A percentile compares a stretch with the other conserved stretches of the same genome.
These are phyloP conservation scores for Miniopterus natalensis DNA, from an alignment of 2,113 vertebrate species.

Conservation along the genomic window DNA sequence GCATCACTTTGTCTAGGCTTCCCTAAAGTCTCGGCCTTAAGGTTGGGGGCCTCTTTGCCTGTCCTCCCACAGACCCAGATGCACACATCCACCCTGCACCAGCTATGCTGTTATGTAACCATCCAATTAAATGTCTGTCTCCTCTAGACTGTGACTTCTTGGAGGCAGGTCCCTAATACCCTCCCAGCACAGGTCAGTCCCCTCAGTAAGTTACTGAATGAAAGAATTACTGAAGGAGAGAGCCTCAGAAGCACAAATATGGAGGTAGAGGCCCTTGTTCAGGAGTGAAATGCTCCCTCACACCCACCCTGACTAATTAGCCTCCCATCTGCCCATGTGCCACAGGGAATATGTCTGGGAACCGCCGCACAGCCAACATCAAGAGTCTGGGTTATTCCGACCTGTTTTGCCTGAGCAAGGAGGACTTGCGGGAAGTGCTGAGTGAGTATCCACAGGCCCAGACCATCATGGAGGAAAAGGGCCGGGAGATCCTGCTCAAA, in stretches of 20 bases:
- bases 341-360: conserved; percentile 94
- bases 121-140: background rate
- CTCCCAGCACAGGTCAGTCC: background rate
- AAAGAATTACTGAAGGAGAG: conserved; percentile 37
- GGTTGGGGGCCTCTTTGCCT: background rate
- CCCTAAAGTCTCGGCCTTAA: conserved; percentile 1
- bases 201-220: background rate
- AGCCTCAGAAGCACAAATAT: background rate
- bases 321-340: background rate
- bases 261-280: background rate
- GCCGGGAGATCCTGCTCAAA: conserved; percentile 93
- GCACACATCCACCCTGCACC: background rate
- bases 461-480: conserved; percentile 93
- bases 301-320: background rate
- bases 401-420: conserved; percentile 96
- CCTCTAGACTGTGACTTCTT: conserved; percentile 44
- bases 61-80: background rate
- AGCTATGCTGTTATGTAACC: background rate
- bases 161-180: background rate
- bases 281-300: background rate
- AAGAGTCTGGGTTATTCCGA: conserved; percentile 95
- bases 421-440: conserved; percentile 92
- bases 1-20: background rate
- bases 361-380: conserved; percentile 96
- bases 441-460: conserved; percentile 94